A percentile compares a stretch with the other conserved stretches of the same genome.
These are phyloP conservation scores for Drosophila nannoptera DNA, from an alignment of 1,140 invertebrate species.

Conservation along the genomic window DNA sequence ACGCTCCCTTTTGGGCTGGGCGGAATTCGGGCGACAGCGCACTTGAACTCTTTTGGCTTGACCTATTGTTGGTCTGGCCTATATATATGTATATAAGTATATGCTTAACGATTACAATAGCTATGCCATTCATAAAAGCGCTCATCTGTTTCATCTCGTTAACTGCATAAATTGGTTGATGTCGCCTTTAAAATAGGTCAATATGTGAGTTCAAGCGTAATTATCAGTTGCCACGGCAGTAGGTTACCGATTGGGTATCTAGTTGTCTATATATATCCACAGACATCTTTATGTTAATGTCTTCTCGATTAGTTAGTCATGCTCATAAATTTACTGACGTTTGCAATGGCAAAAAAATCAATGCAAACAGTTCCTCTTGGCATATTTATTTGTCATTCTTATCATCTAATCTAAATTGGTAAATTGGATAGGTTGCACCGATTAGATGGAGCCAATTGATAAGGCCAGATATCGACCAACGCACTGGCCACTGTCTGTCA, in stretches of 20 bases:
- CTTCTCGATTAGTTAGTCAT: neutral
- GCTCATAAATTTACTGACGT: slow-evolving; percentile 15
- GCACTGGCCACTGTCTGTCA: neutral
- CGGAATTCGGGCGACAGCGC: slow-evolving; percentile 22
- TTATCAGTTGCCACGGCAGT: slow-evolving; percentile 24
- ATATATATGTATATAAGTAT: neutral
- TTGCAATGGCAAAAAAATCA: slow-evolving; percentile 27
- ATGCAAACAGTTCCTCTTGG: slow-evolving; percentile 29
- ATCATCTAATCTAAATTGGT: slow-evolving; percentile 43
- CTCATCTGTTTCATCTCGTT: slow-evolving; percentile 12
- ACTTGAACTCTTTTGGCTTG: slow-evolving; percentile 64
- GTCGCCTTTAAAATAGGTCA: slow-evolving; percentile 37
- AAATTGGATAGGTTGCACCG: slow-evolving; percentile 32
- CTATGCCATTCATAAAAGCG: slow-evolving; percentile 30
- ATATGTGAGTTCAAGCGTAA: slow-evolving; percentile 35
- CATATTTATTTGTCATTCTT: slow-evolving; percentile 36
- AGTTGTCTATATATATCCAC: neutral
- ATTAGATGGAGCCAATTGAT: slow-evolving; percentile 37
- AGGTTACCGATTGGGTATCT: slow-evolving; percentile 4
- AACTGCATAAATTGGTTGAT: slow-evolving; percentile 29
- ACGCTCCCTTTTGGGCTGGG: slow-evolving; percentile 28
- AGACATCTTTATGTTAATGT: neutral
- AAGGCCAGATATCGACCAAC: neutral
- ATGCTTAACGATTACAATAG: neutral
- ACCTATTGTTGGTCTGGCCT: slow-evolving; percentile 12